Evolutionary conservation across 2,888 invertebrate species (phyloP).

Genomic region (Dioctria rufipes): DNA sequence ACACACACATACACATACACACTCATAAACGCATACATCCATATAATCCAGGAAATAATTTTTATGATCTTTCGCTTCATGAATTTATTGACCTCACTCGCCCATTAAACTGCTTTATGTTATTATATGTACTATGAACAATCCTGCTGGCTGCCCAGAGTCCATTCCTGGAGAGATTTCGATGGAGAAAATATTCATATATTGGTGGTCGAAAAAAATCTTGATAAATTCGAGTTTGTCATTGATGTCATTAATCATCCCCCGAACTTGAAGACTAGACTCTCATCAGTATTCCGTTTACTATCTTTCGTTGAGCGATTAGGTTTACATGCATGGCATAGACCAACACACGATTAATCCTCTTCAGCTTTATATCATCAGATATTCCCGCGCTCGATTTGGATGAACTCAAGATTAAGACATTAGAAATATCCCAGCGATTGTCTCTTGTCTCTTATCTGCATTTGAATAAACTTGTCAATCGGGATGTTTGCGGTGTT

Average conservation of each 20-base stretch:
- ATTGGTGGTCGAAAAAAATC: slow-evolving; percentile 22
- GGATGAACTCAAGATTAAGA: slow-evolving; percentile 3
- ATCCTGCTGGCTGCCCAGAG: background rate
- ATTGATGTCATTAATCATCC: slow-evolving; percentile 18
- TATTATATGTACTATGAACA: no score
- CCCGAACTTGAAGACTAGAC: background rate
- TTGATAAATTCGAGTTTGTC: slow-evolving; percentile 20
- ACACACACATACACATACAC: no score
- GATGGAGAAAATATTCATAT: background rate
- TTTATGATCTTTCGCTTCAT: slow-evolving; percentile 52
- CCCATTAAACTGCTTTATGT: background rate
- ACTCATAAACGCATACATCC: no score
- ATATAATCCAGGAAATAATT: slow-evolving; percentile 48
- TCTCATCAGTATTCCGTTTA: slow-evolving; percentile 50
- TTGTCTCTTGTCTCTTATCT: slow-evolving; percentile 2
- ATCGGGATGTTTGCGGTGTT: background rate
- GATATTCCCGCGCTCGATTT: no score
- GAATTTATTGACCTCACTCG: slow-evolving; percentile 47
- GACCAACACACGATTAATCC: background rate
- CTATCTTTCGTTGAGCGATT: slow-evolving; percentile 27
- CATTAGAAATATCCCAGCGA: background rate
- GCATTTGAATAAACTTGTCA: slow-evolving; percentile 37
- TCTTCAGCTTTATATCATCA: background rate
- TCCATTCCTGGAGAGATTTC: background rate
- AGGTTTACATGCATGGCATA: slow-evolving; percentile 1